Percentiles rank a stretch among this genome's conserved stretches.
Conservation (phyloP, 64 coral and sea anemone species). For the Trachythela sp. region DNA sequence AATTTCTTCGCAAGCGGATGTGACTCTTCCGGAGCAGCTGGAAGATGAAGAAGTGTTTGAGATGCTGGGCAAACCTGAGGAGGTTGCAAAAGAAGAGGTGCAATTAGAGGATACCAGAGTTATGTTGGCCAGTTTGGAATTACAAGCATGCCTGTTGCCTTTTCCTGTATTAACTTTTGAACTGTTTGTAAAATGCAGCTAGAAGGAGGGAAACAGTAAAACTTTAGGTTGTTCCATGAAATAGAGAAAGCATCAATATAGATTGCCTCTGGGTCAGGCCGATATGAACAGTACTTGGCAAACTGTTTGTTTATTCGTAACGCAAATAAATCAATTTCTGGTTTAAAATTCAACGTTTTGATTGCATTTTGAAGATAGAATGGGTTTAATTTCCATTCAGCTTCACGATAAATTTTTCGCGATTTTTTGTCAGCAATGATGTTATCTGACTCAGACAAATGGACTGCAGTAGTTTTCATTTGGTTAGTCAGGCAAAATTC, state of each 20-base stretch:
- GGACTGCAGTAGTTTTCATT: slow-evolving; percentile 48
- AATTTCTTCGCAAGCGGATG: slow-evolving; percentile 43
- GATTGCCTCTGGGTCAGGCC: slow-evolving; percentile 48
- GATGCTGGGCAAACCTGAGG: not conserved
- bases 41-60: slow-evolving; percentile 29
- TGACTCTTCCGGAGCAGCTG: not conserved
- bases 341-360: slow-evolving; percentile 15
- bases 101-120: slow-evolving; percentile 11
- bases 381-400: slow-evolving; percentile 52
- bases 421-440: slow-evolving; percentile 42
- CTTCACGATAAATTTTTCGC: slow-evolving; percentile 33
- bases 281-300: slow-evolving; percentile 31
- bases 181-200: slow-evolving; percentile 19
- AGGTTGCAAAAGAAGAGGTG: slow-evolving; percentile 4
- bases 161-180: slow-evolving; percentile 37
- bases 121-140: slow-evolving; percentile 53
- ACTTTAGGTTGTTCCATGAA: slow-evolving; percentile 21
- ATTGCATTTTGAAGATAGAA: not conserved
- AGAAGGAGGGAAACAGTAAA: slow-evolving; percentile 55
- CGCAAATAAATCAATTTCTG: slow-evolving; percentile 56
- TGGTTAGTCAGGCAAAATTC: slow-evolving; percentile 37
- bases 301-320: slow-evolving; percentile 49
- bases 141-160: slow-evolving; percentile 43
- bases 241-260: slow-evolving; percentile 47
- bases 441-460: slow-evolving; percentile 39